Evolutionary conservation across 2,113 vertebrate species (phyloP).

Genomic region (Serinus canaria): DNA sequence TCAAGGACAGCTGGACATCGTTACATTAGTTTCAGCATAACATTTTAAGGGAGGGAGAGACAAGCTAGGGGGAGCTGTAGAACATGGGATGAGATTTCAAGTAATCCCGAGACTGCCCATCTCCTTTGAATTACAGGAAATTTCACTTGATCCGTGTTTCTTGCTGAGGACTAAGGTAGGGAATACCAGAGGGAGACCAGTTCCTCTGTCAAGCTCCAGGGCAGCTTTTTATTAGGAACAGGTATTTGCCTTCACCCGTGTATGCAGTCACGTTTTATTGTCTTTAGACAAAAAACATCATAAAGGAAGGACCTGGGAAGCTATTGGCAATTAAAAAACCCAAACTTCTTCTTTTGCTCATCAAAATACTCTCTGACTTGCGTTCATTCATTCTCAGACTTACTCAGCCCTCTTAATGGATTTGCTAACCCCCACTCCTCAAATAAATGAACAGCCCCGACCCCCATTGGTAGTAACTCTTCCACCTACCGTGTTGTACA

Average conservation of each 20-base stretch:
- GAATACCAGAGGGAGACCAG: background rate
- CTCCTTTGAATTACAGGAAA: background rate
- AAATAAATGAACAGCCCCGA: background rate
- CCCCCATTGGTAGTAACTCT: background rate
- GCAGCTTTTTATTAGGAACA: background rate
- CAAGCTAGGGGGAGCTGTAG: background rate
- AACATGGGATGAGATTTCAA: background rate
- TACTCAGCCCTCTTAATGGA: background rate
- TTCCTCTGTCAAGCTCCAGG: background rate
- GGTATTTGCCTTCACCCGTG: background rate
- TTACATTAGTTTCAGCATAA: background rate
- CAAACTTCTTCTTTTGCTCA: background rate
- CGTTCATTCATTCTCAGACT: background rate
- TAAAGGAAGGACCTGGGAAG: background rate
- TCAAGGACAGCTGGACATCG: background rate
- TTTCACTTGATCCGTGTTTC: background rate
- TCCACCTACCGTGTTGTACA: slow-evolving; percentile 41
- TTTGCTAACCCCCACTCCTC: background rate
- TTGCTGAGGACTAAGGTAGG: background rate
- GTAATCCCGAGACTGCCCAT: background rate
- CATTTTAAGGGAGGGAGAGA: background rate
- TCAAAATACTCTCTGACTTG: background rate
- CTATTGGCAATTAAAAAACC: background rate
- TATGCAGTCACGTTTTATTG: background rate
- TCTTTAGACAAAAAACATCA: background rate